These are phyloP conservation scores for Cheilosia variabilis DNA, from an alignment of 2,888 invertebrate species.

Conservation along the genomic window DNA sequence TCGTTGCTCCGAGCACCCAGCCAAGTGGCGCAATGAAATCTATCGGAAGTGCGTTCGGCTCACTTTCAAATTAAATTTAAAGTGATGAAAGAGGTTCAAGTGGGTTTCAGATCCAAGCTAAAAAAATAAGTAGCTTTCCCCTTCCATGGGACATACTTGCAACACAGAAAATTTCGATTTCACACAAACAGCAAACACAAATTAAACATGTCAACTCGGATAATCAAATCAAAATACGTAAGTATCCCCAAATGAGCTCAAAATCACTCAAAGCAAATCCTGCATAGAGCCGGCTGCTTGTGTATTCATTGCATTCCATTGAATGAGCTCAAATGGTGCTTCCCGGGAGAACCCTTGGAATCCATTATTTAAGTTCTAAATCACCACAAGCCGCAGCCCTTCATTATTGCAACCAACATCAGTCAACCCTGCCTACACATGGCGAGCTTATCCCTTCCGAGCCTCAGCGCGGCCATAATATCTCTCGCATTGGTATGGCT, in stretches of 20 bases:
- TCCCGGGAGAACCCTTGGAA: slow-evolving; percentile 43
- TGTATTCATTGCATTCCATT: slow-evolving; percentile 53
- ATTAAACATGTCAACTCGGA: neutral
- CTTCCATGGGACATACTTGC: no score
- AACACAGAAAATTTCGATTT: no score
- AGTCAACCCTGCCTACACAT: slow-evolving; percentile 43
- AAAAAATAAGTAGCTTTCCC: no score
- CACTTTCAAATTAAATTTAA: no score
- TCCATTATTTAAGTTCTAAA: slow-evolving; percentile 71
- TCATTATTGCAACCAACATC: slow-evolving; percentile 62
- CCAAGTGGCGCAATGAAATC: no score
- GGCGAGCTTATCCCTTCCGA: neutral
- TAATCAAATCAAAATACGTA: slow-evolving; percentile 34
- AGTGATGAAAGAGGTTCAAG: no score
- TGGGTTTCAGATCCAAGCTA: no score
- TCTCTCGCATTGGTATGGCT: slow-evolving; percentile 28
- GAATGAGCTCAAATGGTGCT: slow-evolving; percentile 42
- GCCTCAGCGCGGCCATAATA: slow-evolving; percentile 37
- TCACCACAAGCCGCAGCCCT: slow-evolving; percentile 68
- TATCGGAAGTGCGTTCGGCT: no score
- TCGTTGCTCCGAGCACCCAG: no score
- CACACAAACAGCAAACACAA: neutral
- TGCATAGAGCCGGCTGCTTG: slow-evolving; percentile 11
- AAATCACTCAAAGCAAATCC: slow-evolving; percentile 20
- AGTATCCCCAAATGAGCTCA: slow-evolving; percentile 33